Base-by-base conservation (phyloP, 37 sponge, comb jelly and placozoan genomes). In the Cladorhizidae sp. region DNA sequence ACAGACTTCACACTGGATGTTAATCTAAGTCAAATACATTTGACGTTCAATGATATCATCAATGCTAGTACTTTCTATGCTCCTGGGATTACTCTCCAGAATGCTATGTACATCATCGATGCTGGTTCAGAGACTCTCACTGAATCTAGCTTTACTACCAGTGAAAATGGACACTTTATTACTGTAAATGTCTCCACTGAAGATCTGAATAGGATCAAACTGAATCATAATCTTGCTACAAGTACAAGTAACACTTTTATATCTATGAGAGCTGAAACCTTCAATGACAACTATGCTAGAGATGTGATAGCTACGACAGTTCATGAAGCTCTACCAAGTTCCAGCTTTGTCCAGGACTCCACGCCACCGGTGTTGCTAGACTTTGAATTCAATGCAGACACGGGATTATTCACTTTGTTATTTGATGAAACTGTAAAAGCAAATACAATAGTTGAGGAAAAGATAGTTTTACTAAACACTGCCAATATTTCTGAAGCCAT, bases 41-140 rank as follows among this genome's bases (percentile, higher is more conserved):
- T 96, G 20, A 96, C 97, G n/a, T 96, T 96, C 77, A 83, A 96
- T 85, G 97, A 96, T 59, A 90, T 96, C 79, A 84, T 96, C 23
- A 67, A 87, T 57, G 59, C 91, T 21, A 77, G 70, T 51, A 88
- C 89, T 2, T 80, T 93, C 71, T 90, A 86, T 68, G 67, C 90
- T 35, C 52, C 58, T 43, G 93, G 89, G n/a, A 40, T 94, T 18
- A 91, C 86, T 22, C 21, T 94, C 6, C 95, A 94, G 68, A 79
- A 86, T 41, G 17, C 70, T 1, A 22, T 41, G 20, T 32, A 62
- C 42, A 64, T 85, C 36, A 64, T 72, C 57, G 38, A 20, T 6
- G 40, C 80, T 55, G 37, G 55, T 75, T 42, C 57, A 38, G 92
- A 88, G 7, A 81, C 57, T 41, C 92, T 94, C 32, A 88, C 85